These are phyloP conservation scores for Myotis vivesi DNA, from an alignment of 2,797 vertebrate species.

Conservation along the genomic window DNA sequence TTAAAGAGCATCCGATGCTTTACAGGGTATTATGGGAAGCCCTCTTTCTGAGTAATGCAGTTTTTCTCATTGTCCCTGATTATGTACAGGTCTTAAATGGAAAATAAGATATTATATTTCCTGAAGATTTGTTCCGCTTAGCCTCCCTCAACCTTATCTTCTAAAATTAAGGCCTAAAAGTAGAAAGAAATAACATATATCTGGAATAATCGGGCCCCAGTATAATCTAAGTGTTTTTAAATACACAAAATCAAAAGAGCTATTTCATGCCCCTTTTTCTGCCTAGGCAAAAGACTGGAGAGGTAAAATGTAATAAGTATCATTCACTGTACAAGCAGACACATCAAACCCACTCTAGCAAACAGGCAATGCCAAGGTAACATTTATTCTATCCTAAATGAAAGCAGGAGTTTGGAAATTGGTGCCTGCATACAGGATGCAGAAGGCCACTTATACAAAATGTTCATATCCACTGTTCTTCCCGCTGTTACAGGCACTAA, in stretches of 20 bases:
- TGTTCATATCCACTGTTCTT: neutral
- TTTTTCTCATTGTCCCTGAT: constrained; percentile 63
- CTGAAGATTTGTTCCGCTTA: constrained; percentile 31
- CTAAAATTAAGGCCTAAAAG: neutral
- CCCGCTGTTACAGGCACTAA: neutral
- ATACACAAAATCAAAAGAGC: neutral
- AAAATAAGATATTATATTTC: constrained; percentile 46
- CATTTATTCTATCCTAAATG: constrained; percentile 26
- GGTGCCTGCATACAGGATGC: neutral
- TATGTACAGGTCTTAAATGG: constrained; percentile 36
- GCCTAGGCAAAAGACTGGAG: neutral
- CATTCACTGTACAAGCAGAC: neutral
- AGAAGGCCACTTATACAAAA: neutral
- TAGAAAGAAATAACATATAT: constrained; percentile 14
- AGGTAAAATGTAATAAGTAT: neutral
- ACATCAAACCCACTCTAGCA: constrained; percentile 2
- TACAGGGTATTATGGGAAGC: constrained; percentile 69
- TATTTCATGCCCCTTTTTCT: neutral
- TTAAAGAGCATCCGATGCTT: constrained; percentile 73
- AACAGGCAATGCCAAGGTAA: neutral
- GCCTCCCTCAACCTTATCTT: neutral
- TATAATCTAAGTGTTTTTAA: constrained; percentile 48
- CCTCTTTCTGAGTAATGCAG: constrained; percentile 74
- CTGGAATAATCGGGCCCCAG: neutral
- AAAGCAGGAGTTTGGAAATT: constrained; percentile 10